A percentile compares a stretch with the other conserved stretches of the same genome.
Evolutionary conservation across 2,113 vertebrate species (phyloP).

Genomic region (Nibea albiflora): DNA sequence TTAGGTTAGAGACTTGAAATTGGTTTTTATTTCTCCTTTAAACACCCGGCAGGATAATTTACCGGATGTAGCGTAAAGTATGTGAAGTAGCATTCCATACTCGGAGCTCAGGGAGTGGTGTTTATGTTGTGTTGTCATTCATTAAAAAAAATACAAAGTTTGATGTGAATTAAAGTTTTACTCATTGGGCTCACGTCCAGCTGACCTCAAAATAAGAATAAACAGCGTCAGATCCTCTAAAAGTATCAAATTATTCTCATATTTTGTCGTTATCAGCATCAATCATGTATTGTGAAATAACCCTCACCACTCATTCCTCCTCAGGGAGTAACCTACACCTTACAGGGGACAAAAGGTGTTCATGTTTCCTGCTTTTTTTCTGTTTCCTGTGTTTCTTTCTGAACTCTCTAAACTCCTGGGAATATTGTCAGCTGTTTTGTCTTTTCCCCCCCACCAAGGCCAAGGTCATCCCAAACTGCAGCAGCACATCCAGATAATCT

Average conservation of each 20-base stretch:
- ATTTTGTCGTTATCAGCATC: no score
- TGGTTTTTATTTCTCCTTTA: no score
- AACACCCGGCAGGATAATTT: no score
- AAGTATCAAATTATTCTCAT: background rate
- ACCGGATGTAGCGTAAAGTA: background rate
- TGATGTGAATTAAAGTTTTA: background rate
- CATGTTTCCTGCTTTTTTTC: background rate
- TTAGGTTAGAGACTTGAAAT: background rate
- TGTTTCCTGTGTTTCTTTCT: background rate
- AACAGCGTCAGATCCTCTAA: background rate
- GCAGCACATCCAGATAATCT: background rate
- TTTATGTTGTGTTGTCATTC: background rate
- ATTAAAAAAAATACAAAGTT: background rate
- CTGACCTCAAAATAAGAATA: background rate
- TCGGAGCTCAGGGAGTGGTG: constrained; percentile 5
- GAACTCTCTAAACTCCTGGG: constrained; percentile 1
- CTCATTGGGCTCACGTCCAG: no score
- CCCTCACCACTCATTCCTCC: constrained; percentile 5
- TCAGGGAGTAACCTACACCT: background rate
- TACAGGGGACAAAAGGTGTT: no score
- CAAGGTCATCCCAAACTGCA: background rate
- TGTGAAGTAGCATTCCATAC: constrained; percentile 6
- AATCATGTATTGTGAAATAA: background rate
- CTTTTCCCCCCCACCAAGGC: constrained; percentile 8
- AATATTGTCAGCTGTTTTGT: constrained; percentile 54